phyloP scores from a whole-genome alignment of 2,113 vertebrate species.

The Xenus cinereus region DNA sequence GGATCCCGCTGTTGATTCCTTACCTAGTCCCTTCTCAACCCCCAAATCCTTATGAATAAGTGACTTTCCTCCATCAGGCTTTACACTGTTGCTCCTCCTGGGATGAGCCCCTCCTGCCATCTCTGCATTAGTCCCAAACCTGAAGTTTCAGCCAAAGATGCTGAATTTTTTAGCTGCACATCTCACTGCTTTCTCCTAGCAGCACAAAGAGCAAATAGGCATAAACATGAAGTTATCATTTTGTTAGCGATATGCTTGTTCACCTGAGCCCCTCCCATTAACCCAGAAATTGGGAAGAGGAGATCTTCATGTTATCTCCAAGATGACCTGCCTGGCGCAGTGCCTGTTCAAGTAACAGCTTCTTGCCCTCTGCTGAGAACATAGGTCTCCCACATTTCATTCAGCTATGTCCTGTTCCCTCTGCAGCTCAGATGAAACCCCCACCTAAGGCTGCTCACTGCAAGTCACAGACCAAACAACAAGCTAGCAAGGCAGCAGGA shows the following conservation, averaged over 20 bases:
- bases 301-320: neutral
- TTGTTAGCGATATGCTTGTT: neutral
- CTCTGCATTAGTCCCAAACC: neutral
- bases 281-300: neutral
- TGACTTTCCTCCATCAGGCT: neutral
- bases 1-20: neutral
- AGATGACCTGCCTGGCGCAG: neutral
- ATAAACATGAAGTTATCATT: neutral
- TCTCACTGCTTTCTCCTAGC: neutral
- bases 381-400: accelerated
- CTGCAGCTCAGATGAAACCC: neutral
- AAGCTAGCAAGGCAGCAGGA: neutral
- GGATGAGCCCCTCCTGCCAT: neutral
- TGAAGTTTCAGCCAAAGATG: neutral
- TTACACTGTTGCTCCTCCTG: neutral
- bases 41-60: neutral
- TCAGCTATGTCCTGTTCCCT: neutral
- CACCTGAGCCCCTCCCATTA: neutral
- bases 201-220: neutral
- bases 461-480: neutral
- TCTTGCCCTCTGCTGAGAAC: accelerated
- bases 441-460: neutral
- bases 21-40: neutral
- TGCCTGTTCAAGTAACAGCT: neutral
- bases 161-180: neutral